Evolutionary conservation across 2,888 invertebrate species (phyloP).

Genomic region (Napeogenes sylphis): DNA sequence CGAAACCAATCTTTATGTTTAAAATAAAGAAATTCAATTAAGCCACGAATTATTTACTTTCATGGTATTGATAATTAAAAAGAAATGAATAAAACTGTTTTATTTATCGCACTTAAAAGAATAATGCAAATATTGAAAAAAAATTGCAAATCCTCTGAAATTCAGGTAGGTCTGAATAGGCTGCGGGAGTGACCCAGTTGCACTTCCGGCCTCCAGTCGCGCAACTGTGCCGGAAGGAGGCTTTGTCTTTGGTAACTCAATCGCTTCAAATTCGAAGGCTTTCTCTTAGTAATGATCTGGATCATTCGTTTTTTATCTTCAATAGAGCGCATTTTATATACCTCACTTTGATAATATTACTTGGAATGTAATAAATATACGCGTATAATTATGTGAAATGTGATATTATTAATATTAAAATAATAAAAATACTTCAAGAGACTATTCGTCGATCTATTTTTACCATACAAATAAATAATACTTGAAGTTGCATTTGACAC

Average conservation of each 20-base stretch:
- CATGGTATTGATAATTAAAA: no score
- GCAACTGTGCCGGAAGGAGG: conserved; percentile 9
- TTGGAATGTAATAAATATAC: no score
- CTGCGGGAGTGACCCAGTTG: conserved; percentile 11
- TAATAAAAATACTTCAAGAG: no score
- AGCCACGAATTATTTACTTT: no score
- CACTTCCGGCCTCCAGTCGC: conserved; percentile 12
- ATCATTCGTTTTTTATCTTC: background rate
- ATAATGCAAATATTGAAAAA: background rate
- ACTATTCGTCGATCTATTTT: no score
- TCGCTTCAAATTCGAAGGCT: conserved; percentile 1
- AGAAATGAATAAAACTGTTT: no score
- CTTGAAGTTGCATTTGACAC: no score
- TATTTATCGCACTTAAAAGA: no score
- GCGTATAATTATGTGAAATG: no score
- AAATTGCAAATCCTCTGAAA: background rate
- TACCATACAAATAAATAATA: no score
- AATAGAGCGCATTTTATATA: conserved; percentile 2
- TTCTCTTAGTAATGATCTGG: background rate
- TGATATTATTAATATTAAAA: no score
- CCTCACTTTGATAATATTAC: no score
- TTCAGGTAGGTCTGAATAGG: conserved; percentile 4
- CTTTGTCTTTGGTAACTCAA: conserved; percentile 2
- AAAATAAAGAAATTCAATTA: background rate
- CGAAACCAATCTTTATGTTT: background rate